These are phyloP conservation scores for Drosophila micromelanica DNA, from an alignment of 1,140 invertebrate species.

Conservation along the genomic window DNA sequence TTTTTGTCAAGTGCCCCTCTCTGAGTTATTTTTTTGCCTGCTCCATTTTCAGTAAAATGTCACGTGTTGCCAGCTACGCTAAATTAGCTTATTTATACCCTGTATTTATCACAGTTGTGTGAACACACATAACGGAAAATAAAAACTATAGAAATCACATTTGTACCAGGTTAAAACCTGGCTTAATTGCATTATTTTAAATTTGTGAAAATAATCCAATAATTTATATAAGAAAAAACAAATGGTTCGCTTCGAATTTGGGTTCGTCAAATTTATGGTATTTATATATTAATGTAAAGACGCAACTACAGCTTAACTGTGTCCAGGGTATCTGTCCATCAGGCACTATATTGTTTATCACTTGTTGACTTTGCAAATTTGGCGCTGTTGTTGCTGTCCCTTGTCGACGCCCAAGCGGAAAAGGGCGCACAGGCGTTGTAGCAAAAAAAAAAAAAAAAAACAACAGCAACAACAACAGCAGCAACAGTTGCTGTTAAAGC, in stretches of 20 bases:
- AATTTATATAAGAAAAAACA: too few species aligned
- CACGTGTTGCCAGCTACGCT: slow-evolving; percentile 57
- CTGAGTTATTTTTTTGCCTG: not conserved
- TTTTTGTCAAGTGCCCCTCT: slow-evolving; percentile 10
- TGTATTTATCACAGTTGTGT: too few species aligned
- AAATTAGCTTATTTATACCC: slow-evolving; percentile 44
- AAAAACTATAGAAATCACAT: too few species aligned
- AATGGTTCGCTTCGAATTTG: too few species aligned
- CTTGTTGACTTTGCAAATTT: slow-evolving; percentile 57
- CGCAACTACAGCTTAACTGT: not conserved
- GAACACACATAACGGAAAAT: too few species aligned
- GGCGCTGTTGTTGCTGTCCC: slow-evolving; percentile 19
- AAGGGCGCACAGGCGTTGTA: slow-evolving; percentile 46
- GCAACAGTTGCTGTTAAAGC: slow-evolving; percentile 21
- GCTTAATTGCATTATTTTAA: too few species aligned
- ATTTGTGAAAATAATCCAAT: too few species aligned
- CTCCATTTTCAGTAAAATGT: slow-evolving; percentile 30
- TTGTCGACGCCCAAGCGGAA: slow-evolving; percentile 8
- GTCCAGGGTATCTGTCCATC: not conserved
- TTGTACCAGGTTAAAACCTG: too few species aligned
- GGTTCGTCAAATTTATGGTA: too few species aligned
- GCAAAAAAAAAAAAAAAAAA: slow-evolving; percentile 1
- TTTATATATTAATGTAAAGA: not conserved
- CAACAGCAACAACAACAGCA: slow-evolving; percentile 3
- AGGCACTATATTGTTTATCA: slow-evolving; percentile 7